Evolutionary conservation across 64 coral and sea anemone species (phyloP).

Genomic region (Dendrophyllia cribrosa): DNA sequence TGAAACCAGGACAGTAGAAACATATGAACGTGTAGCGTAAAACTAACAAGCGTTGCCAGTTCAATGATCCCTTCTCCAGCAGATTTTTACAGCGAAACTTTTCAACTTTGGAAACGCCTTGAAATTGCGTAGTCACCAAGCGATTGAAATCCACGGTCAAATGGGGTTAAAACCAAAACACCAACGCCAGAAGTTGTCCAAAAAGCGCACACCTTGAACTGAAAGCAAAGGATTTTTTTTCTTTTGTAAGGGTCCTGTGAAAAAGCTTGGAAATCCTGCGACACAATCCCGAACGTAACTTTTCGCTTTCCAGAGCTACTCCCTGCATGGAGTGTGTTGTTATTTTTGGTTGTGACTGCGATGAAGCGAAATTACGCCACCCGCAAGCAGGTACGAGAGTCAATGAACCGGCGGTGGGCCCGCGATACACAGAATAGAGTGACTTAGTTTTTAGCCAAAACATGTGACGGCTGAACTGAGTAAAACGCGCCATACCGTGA

Average conservation of each 20-base stretch:
- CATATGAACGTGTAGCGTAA: not conserved
- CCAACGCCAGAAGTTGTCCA: not conserved
- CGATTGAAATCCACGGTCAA: not conserved
- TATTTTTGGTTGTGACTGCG: slow-evolving; percentile 44
- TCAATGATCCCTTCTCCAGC: not conserved
- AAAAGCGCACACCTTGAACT: not conserved
- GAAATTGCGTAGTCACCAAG: slow-evolving; percentile 3
- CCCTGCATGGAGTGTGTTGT: slow-evolving; percentile 35
- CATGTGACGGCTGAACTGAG: not conserved
- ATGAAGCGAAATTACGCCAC: slow-evolving; percentile 60
- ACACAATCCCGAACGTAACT: not conserved
- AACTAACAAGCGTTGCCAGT: not conserved
- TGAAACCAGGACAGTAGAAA: not conserved
- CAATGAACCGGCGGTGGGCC: not conserved
- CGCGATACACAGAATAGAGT: not conserved
- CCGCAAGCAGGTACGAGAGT: slow-evolving; percentile 16
- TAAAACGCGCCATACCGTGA: not conserved
- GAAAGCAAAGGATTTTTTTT: not conserved
- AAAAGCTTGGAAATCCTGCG: not conserved
- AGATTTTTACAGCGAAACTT: not conserved
- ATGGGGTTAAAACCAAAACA: not conserved
- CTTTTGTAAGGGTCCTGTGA: not conserved
- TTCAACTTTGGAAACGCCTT: slow-evolving; percentile 30
- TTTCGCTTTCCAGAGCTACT: slow-evolving; percentile 16
- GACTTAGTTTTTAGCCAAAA: not conserved